Base-by-base conservation (phyloP, 2,797 vertebrate genomes). In the Mus spretus region DNA sequence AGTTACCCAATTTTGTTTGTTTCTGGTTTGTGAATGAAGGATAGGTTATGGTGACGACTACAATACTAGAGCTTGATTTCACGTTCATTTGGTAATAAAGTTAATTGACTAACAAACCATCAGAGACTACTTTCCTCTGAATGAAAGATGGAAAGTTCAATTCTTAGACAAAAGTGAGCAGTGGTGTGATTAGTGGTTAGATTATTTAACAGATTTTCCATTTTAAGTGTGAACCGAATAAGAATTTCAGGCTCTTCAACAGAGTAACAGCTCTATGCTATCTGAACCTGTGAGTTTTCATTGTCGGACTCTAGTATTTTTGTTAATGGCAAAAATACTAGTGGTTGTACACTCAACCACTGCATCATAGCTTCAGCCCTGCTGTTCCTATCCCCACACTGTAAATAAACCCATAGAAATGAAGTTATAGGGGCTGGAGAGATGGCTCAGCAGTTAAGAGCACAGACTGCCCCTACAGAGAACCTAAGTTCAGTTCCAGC, bases 31-130 rank as follows among this genome's bases (percentile, higher is more conserved):
- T 22, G 63, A 26, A 63, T 10, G 11, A 95, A 82, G n/a, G 17
- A 12, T 77, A 87, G 83, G 47, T 86, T 86, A 86, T 24, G 28
- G 4, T 78, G 53, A 28, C 59, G 53, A 34, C 20, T 75, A 34
- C 61, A 91, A 61, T 70, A 59, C 44, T 94, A 40, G 37, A 61
- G 75, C 81, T 94, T 77, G 37, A n/a, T 55, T 91, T 95, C 77
- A 44, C 44, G 22, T 50, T 77, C n/a, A 40, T 61, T 84, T 91
- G 75, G 34, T 89, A 78, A 91, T 78, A 53, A 74, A 24, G 19
- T 77, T 75, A 90, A 44, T 70, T 15, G 47, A 59, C 78, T 86
- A 89, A 79, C 82, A 40, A 65, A 91, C 6, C 40, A 19, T 10
- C 75, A 8, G 79, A 3, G 10, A 91, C 59, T 89, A 1, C 24